Base-by-base conservation (phyloP, 2,888 invertebrate species). In the Diplazon laetatorius region DNA sequence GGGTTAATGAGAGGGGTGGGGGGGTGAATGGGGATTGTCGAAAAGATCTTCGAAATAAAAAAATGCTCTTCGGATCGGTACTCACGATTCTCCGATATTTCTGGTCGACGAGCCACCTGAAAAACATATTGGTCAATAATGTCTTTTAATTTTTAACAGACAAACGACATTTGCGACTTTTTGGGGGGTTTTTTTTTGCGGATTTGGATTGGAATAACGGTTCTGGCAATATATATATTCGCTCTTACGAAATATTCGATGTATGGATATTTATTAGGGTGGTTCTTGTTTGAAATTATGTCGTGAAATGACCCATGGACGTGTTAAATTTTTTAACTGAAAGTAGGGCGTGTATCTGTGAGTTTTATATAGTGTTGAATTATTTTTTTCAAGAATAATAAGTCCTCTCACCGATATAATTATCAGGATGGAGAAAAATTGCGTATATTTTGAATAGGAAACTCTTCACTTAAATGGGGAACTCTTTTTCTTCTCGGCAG, bases 11-110 rank as follows among this genome's bases (percentile, higher is more conserved):
- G 50, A 63, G 68, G 42, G 50, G 60, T 39, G 59, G 42, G 20
- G n/a, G 14, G 20, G 55, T 39, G 22, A 25, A n/a, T 12, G 52
- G 39, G 59, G 55, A 18, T 8, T 30, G 12, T 66, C 20, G 30
- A 37, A 63, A 6, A 10, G 55, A 44, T 52, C 35, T 39, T 52
- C 44, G 37, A n/a, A 69, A n/a, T n/a, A n/a, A n/a, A n/a, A n/a
- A 66, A 59, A 78, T 78, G 52, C 42, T 22, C 62, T 30, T 20
- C 50, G 39, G 37, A 57, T 78, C 63, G 78, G 80, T 89, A 91
- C 91, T 91, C 87, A 91, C 91, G 91, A 88, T 84, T 91, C 91
- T 74, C 89, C 90, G 37, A 90, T 87, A 68, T 87, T 87, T 82
- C 90, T 88, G 22, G 87, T 82, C 22, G 82, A 78, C 30, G 88